Base-by-base conservation (phyloP, 2,888 invertebrate genomes). In the Patella ulyssiponensis region DNA sequence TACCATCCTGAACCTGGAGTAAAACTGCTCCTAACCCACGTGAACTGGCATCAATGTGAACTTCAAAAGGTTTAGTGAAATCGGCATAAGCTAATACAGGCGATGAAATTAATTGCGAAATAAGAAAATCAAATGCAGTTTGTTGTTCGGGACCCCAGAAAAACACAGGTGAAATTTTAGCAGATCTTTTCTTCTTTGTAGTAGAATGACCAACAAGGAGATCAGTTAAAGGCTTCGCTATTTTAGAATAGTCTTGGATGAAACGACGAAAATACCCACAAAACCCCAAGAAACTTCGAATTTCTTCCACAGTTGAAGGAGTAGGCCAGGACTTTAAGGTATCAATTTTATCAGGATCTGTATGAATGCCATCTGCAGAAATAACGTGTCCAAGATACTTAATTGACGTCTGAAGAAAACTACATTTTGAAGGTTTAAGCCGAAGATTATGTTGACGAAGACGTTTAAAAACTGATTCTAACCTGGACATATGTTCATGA, bases 341-440 rank as follows among this genome's bases (percentile, higher is more conserved):
- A 1, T 17, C 17, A 9, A 83, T 73, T 58, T 79, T 84, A 1
- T 75, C 77, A 4, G 80, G 80, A 73, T 84, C 82, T 17, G 84
- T 71, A n/a, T 69, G 51, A 12, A 83, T 71, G 2, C 82, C 80
- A 12, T 80, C 74, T 51, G 52, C 52, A 11, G 79, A 79, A 58
- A 83, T 79, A 14, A 71, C 75, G 69, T 85, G 83, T 2, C 85
- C 83, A 11, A 83, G 53, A 71, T 81, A 83, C n/a, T 75, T 71
- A 11, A 84, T 82, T 17, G 79, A 64, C 7, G 73, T 72, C 4
- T 77, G 54, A 33, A 77, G 76, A 80, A 82, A 80, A n/a, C 78
- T 71, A 78, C 86, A 86, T 75, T 81, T 85, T n/a, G 75, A 54
- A 12, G 81, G 79, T 27, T 85, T 81, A 7, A 81, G 71, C 23